A percentile compares a stretch with the other conserved stretches of the same genome.
phyloP scores from a whole-genome alignment of 1,140 invertebrate species.

The Chironomus tepperi region DNA sequence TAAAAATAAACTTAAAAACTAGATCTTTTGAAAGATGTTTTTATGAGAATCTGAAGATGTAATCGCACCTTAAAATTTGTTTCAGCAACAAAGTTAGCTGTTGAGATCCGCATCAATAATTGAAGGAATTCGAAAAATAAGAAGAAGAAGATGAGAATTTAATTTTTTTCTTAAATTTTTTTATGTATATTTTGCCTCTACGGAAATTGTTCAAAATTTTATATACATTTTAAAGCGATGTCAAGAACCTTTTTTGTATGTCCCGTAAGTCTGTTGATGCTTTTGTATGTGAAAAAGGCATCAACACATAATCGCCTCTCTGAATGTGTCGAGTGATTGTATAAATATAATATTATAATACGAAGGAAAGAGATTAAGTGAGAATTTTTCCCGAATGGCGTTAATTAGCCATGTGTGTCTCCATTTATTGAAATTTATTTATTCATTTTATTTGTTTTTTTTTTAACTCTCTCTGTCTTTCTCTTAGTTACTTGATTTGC shows the following conservation, averaged over 20 bases:
- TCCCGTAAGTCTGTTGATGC: background rate
- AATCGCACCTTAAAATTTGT: too few relatives aligned
- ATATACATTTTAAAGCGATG: background rate
- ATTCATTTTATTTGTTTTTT: slow-evolving; percentile 15
- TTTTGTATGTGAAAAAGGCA: background rate
- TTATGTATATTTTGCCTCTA: too few relatives aligned
- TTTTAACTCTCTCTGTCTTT: slow-evolving; percentile 6
- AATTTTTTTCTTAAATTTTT: too few relatives aligned
- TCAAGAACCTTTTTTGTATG: background rate
- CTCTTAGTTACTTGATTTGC: background rate
- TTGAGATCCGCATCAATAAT: too few relatives aligned
- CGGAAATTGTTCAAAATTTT: background rate
- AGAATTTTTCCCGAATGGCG: slow-evolving; percentile 11
- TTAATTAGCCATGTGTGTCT: slow-evolving; percentile 16
- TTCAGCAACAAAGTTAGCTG: too few relatives aligned
- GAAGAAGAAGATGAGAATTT: too few relatives aligned
- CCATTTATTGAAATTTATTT: slow-evolving; percentile 22
- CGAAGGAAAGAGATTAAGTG: background rate
- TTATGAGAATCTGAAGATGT: too few relatives aligned
- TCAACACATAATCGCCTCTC: background rate
- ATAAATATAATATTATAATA: too few relatives aligned
- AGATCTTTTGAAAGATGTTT: too few relatives aligned
- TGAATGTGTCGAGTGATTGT: too few relatives aligned
- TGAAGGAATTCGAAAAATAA: too few relatives aligned
- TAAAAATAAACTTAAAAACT: too few relatives aligned